phyloP scores from a whole-genome alignment of 2,888 invertebrate genomes.

The Tyria jacobaeae region DNA sequence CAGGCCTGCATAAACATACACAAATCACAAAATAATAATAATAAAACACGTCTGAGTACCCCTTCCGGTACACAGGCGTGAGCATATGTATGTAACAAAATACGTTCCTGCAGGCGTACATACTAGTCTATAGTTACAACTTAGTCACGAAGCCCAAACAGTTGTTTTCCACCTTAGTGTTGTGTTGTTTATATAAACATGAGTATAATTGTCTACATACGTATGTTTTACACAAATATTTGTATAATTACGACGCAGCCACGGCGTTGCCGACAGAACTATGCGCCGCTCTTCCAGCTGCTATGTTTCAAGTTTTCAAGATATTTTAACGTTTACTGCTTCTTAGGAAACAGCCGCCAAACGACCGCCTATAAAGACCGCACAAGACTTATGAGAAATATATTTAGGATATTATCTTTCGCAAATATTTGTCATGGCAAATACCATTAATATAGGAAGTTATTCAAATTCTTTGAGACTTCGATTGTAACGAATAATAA shows the following conservation, averaged over 20 bases:
- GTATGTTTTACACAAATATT: conserved; percentile 30
- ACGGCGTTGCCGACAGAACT: conserved; percentile 14
- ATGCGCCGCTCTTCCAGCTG: conserved; percentile 10
- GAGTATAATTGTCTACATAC: conserved; percentile 11
- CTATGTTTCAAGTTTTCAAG: conserved; percentile 9
- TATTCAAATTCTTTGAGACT: background rate
- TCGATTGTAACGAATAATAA: no score
- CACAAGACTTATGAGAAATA: conserved; percentile 10
- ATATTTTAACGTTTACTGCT: conserved; percentile 21
- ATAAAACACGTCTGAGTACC: no score
- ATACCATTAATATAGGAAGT: background rate
- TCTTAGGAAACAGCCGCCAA: conserved; percentile 12
- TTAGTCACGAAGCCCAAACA: no score
- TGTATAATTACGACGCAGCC: conserved; percentile 37
- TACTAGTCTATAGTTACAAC: no score
- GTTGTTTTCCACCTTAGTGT: no score
- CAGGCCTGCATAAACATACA: no score
- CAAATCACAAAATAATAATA: no score
- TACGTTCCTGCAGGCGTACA: no score
- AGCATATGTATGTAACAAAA: no score
- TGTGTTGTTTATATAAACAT: conserved; percentile 8
- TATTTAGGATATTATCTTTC: background rate
- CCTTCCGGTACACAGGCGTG: no score
- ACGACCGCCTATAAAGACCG: conserved; percentile 2
- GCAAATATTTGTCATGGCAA: background rate